Conservation (phyloP, 2,113 vertebrate genomes). For the Pseudolaguvia tuberculata region DNA sequence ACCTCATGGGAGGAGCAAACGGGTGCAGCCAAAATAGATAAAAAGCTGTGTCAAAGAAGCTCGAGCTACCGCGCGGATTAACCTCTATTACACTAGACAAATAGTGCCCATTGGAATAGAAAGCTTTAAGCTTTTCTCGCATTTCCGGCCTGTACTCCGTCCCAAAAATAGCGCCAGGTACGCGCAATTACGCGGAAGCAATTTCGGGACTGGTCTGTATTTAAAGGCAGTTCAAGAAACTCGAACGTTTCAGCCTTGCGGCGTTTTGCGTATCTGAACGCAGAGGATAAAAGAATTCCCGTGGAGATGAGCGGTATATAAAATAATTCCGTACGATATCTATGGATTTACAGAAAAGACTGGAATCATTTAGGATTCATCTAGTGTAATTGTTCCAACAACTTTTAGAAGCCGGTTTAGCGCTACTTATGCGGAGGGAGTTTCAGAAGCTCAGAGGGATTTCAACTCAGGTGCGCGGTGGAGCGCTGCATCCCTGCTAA, state of each 20-base stretch:
- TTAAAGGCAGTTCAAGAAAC: not conserved
- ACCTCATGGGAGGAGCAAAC: constrained; percentile 62
- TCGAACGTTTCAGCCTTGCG: not conserved
- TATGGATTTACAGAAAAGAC: not conserved
- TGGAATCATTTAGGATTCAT: not conserved
- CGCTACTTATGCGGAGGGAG: constrained; percentile 31
- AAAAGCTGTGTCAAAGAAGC: constrained; percentile 50
- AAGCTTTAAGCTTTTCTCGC: not conserved
- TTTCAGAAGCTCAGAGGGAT: constrained; percentile 24
- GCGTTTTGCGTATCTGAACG: not conserved
- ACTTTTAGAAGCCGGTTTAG: not conserved
- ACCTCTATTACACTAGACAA: constrained; percentile 16
- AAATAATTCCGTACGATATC: not conserved
- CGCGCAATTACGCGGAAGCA: constrained; percentile 26
- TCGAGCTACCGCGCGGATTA: constrained; percentile 47
- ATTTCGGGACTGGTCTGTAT: not conserved
- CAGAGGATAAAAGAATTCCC: not conserved
- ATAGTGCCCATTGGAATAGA: not conserved
- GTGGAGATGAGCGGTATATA: constrained; percentile 5
- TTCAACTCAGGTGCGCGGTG: constrained; percentile 32
- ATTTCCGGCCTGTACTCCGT: not conserved
- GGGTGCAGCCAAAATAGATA: constrained; percentile 58
- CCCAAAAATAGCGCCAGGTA: constrained; percentile 14
- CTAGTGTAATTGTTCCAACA: not conserved
- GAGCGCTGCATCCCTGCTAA: constrained; percentile 33